phyloP scores from a whole-genome alignment of 2,888 invertebrate genomes.

The Acrocyrtus sp. region DNA sequence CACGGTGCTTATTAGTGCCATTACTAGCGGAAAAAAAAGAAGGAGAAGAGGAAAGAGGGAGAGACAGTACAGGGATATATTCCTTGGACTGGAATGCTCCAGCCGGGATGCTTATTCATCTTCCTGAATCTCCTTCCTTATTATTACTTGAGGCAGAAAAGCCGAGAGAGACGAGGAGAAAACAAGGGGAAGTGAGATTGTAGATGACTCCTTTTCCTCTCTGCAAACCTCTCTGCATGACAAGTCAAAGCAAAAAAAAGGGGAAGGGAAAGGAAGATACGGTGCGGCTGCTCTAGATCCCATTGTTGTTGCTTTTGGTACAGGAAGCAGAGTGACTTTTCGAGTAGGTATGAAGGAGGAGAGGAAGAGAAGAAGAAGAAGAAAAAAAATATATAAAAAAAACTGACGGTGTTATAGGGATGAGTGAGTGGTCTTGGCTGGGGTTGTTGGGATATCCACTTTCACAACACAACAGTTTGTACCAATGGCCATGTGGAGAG shows the following conservation, averaged over 20 bases:
- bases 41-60: background rate
- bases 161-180: constrained; percentile 9
- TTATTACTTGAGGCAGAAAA: constrained; percentile 22
- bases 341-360: background rate
- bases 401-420: no score
- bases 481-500: no score
- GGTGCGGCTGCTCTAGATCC: no score
- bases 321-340: background rate
- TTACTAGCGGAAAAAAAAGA: constrained; percentile 7
- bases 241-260: constrained; percentile 8
- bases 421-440: no score
- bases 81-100: constrained; percentile 25
- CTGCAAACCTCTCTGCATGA: no score
- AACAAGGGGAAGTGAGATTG: constrained; percentile 30
- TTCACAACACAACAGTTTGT: no score
- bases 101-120: background rate
- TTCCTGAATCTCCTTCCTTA: constrained; percentile 16
- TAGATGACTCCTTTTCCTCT: constrained; percentile 10
- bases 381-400: background rate
- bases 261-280: background rate
- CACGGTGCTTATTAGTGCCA: background rate
- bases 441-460: no score
- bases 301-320: background rate
- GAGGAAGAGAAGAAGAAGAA: background rate
- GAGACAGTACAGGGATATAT: constrained; percentile 7